Conservation (phyloP, 1,140 invertebrate species). For the Drosophila lini region DNA sequence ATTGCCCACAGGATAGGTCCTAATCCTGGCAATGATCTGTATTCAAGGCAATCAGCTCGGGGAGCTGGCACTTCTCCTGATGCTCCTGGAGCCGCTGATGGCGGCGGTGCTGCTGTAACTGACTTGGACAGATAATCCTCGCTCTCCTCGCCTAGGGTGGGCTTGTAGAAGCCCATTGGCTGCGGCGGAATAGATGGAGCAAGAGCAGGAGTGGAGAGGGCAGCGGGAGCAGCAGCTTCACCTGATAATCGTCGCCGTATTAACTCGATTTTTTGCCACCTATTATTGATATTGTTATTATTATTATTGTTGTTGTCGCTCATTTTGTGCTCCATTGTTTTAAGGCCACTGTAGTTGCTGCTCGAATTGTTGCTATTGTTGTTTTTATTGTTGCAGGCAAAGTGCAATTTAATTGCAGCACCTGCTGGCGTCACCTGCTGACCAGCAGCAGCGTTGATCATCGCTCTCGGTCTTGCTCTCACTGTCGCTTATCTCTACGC, state of each 20-base stretch:
- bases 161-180: slow-evolving; percentile 14
- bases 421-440: slow-evolving; percentile 50
- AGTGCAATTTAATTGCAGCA: slow-evolving; percentile 67
- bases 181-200: neutral
- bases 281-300: slow-evolving; percentile 29
- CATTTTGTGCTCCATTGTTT: slow-evolving; percentile 44
- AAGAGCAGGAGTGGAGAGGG: neutral
- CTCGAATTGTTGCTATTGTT: slow-evolving; percentile 15
- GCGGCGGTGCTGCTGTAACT: neutral
- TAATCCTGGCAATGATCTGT: neutral
- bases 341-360: slow-evolving; percentile 40
- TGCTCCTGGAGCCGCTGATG: neutral
- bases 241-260: neutral
- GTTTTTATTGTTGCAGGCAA: slow-evolving; percentile 54
- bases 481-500: slow-evolving; percentile 7
- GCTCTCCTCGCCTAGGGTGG: slow-evolving; percentile 1
- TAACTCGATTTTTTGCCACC: slow-evolving; percentile 11
- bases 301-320: slow-evolving; percentile 38
- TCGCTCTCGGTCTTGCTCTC: slow-evolving; percentile 25
- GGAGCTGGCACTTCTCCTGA: neutral
- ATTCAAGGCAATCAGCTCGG: neutral
- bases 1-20: neutral
- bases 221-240: neutral
- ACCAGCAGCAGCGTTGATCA: slow-evolving; percentile 64
- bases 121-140: slow-evolving; percentile 4